Evolutionary conservation across 1,140 invertebrate genomes (phyloP).

Genomic region (Drosophila lowei): DNA sequence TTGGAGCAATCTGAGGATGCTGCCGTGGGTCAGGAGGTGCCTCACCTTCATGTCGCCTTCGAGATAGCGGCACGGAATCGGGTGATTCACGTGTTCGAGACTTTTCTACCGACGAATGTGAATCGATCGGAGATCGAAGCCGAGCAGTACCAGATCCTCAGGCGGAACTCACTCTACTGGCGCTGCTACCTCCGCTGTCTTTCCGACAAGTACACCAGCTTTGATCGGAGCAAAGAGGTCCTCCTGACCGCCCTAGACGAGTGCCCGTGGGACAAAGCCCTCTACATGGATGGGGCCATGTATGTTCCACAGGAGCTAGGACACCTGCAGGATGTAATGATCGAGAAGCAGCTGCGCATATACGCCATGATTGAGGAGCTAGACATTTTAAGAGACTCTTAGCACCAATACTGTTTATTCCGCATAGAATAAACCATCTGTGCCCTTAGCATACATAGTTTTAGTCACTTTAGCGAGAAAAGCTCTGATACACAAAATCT

Average conservation of each 20-base stretch:
- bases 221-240: conserved; percentile 81
- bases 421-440: no score
- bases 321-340: conserved; percentile 88
- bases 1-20: not conserved
- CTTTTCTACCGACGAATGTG: conserved; percentile 49
- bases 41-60: conserved; percentile 1
- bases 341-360: conserved; percentile 88
- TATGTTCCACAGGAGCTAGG: conserved; percentile 84
- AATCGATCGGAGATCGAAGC: conserved; percentile 41
- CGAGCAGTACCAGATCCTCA: conserved; percentile 36
- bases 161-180: conserved; percentile 80
- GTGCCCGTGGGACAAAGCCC: conserved; percentile 88
- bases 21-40: not conserved
- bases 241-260: conserved; percentile 85
- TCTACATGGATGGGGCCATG: conserved; percentile 84
- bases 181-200: conserved; percentile 68
- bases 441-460: no score
- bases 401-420: not conserved
- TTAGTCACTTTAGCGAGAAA: no score
- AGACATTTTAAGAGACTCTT: conserved; percentile 84
- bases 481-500: no score
- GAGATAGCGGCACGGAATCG: conserved; percentile 59
- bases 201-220: conserved; percentile 51
- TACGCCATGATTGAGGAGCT: conserved; percentile 89
- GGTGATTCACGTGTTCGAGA: conserved; percentile 69